phyloP scores from a whole-genome alignment of 2,113 vertebrate species.

The Ploceus nigricollis region DNA sequence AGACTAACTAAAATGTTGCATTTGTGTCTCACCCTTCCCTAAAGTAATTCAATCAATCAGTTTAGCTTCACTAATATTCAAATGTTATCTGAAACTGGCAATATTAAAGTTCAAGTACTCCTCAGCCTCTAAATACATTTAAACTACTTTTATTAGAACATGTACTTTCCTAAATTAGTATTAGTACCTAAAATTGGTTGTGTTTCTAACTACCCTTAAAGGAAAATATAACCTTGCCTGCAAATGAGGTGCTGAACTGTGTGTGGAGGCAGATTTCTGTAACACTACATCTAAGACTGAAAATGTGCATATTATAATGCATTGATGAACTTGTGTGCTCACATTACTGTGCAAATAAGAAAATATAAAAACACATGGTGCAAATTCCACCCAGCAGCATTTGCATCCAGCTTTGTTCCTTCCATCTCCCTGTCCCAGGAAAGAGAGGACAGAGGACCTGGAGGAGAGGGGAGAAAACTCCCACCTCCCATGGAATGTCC shows the following conservation, averaged over 20 bases:
- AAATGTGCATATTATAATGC: not conserved
- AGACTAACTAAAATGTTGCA: conserved; percentile 57
- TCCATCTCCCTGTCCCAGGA: not conserved
- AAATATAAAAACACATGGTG: not conserved
- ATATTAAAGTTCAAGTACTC: conserved; percentile 51
- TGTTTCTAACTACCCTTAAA: conserved; percentile 39
- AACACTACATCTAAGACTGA: not conserved
- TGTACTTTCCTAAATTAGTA: conserved; percentile 33
- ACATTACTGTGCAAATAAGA: not conserved
- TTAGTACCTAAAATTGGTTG: conserved; percentile 34
- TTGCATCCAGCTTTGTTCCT: not conserved
- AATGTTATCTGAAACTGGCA: conserved; percentile 29
- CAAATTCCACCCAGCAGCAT: not conserved
- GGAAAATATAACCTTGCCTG: conserved; percentile 15
- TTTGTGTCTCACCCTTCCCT: conserved; percentile 41
- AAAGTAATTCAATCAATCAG: conserved; percentile 65
- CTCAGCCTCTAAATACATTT: conserved; percentile 38
- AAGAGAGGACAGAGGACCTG: not conserved
- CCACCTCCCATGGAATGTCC: rapidly evolving
- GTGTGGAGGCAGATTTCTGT: not conserved
- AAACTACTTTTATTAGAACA: conserved; percentile 47
- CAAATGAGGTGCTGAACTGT: conserved; percentile 7
- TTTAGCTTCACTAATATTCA: conserved; percentile 67
- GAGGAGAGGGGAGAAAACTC: not conserved
- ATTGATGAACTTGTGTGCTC: not conserved